These are phyloP conservation scores for Chelonia mydas DNA, from an alignment of 2,797 vertebrate species.

Conservation along the genomic window DNA sequence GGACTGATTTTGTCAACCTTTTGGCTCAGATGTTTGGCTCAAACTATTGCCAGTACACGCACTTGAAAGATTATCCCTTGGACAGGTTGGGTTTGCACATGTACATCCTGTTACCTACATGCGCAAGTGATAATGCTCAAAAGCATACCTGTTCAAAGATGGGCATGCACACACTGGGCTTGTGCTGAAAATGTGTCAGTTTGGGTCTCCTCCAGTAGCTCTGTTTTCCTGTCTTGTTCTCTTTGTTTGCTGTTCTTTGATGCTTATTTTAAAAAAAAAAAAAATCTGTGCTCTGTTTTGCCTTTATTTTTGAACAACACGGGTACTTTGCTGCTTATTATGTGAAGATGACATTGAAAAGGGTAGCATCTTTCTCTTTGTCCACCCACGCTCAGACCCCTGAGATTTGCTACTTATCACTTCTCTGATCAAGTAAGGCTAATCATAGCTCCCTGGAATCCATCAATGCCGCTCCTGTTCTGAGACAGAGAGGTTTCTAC, in stretches of 20 bases:
- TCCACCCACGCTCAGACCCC: background rate
- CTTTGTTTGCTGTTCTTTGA: background rate
- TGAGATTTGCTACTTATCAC: background rate
- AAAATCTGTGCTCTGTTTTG: background rate
- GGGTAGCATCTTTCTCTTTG: background rate
- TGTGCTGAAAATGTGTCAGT: background rate
- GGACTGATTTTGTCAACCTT: background rate
- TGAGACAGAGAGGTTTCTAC: background rate
- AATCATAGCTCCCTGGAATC: background rate
- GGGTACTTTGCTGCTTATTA: background rate
- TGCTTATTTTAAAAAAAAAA: background rate
- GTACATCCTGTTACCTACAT: background rate
- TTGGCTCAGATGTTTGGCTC: background rate
- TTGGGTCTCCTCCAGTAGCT: background rate
- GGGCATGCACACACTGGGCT: background rate
- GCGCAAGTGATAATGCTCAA: background rate
- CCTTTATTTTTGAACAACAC: background rate
- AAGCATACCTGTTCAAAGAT: background rate
- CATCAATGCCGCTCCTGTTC: fast-evolving
- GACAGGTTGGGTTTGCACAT: background rate
- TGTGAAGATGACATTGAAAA: background rate
- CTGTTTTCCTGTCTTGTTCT: background rate
- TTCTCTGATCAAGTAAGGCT: background rate
- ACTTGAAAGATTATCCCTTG: background rate
- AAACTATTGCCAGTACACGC: background rate